Base-by-base conservation (phyloP, 2,888 invertebrate species). In the Ormyrus thymus region DNA sequence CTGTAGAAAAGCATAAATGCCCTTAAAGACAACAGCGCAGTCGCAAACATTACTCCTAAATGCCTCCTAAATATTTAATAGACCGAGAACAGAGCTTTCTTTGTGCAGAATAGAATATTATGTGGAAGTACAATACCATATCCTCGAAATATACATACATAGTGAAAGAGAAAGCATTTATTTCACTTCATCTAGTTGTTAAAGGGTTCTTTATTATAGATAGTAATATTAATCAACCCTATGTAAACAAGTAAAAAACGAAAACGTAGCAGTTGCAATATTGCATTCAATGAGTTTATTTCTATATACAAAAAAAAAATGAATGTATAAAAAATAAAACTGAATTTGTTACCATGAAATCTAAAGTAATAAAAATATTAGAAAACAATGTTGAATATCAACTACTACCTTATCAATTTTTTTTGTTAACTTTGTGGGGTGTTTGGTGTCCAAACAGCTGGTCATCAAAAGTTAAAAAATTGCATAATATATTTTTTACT, bases 351-450 rank as follows among this genome's bases (percentile, higher is more conserved):
- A 11, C 0, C 15, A n/a, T 29, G 56, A 53, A 1, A 45, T 43
- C 9, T 46, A 48, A 61, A 51, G 58, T 74, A 53, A 15, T 51
- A 50, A 51, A 72, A 29, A 29, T 29, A 29, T 29, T 29, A 4
- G 29, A 29, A 43, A 66, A 72, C 8, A 76, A 79, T 55, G 15
- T 68, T 11, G 79, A 79, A 45, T 79, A 79, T 43, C 7, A 70
- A 72, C 7, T 76, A 62, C 64, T 79, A 45, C 79, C 76, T 0
- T 51, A 51, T 45, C 79, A 79, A 70, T 79, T 72, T 58, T 65
- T 71, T 64, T 15, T 79, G 51, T 15, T 79, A 50, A 79, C 79
- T 10, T 56, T 72, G 29, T 76, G 61, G 79, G 79, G 79, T 5
- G 62, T 76, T 7, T 79, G 79, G 79, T 48, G 10, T 15, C 79